Conservation (phyloP, 2,113 vertebrate genomes). For the Thoracochromis brauschi region DNA sequence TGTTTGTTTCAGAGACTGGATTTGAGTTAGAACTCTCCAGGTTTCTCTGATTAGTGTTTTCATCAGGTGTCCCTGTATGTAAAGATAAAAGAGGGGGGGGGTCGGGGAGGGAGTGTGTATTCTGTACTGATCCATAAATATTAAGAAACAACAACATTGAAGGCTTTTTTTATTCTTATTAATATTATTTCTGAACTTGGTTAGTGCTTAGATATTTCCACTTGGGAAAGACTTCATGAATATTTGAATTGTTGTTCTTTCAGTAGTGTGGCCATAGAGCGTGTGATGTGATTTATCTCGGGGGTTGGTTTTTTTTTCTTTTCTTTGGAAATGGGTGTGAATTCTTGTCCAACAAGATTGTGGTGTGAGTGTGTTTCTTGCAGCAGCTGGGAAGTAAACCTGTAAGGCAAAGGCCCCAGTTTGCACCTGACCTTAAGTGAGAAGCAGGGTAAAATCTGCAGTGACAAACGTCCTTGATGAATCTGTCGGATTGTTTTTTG, state of each 20-base stretch:
- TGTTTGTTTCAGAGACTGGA: slow-evolving; percentile 81
- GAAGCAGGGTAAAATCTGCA: slow-evolving; percentile 70
- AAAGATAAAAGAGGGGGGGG: slow-evolving; percentile 52
- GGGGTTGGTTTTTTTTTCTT: not conserved
- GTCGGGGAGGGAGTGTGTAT: slow-evolving; percentile 60
- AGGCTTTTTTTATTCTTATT: slow-evolving; percentile 76
- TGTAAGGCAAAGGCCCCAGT: slow-evolving; percentile 60
- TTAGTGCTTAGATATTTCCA: slow-evolving; percentile 87
- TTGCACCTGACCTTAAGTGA: slow-evolving; percentile 67
- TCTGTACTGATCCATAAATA: slow-evolving; percentile 87
- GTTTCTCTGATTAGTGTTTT: slow-evolving; percentile 78
- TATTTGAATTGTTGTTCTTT: slow-evolving; percentile 88
- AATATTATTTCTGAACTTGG: slow-evolving; percentile 74
- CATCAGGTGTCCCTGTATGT: slow-evolving; percentile 85
- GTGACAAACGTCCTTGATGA: slow-evolving; percentile 74
- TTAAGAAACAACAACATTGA: slow-evolving; percentile 83
- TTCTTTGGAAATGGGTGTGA: slow-evolving; percentile 71
- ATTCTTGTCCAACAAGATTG: slow-evolving; percentile 69
- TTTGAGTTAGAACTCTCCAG: slow-evolving; percentile 98
- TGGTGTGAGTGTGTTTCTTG: slow-evolving; percentile 78
- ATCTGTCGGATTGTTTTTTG: slow-evolving; percentile 52
- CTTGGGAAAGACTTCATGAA: slow-evolving; percentile 88
- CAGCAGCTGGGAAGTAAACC: slow-evolving; percentile 67
- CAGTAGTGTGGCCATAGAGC: slow-evolving; percentile 90
- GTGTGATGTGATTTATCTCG: slow-evolving; percentile 77